Evolutionary conservation across 2,113 vertebrate genomes (phyloP).

Genomic region (Xyliphius kryptos): DNA sequence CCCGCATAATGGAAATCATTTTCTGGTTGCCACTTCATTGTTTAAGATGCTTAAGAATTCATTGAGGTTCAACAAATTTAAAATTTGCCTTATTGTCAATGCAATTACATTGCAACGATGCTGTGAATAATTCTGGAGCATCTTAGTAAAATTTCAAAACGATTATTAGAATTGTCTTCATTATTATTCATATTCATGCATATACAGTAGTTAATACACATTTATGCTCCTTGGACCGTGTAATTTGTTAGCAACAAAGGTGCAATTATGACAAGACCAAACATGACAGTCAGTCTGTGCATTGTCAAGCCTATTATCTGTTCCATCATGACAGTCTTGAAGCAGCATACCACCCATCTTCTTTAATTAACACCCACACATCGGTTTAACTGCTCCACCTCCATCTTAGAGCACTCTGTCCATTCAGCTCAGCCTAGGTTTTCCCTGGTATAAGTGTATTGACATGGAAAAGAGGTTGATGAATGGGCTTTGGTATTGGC

Average conservation of each 20-base stretch:
- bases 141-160: too few relatives aligned
- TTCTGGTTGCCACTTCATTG: too few relatives aligned
- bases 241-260: not conserved
- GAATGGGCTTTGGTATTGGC: constrained; percentile 23
- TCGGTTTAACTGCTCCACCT: constrained; percentile 19
- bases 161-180: too few relatives aligned
- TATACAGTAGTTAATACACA: too few relatives aligned
- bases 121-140: too few relatives aligned
- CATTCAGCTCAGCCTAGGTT: constrained; percentile 14
- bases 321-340: not conserved
- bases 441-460: not conserved
- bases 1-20: too few relatives aligned
- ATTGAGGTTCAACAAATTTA: too few relatives aligned
- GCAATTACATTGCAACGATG: too few relatives aligned
- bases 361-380: constrained; percentile 42
- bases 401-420: constrained; percentile 6
- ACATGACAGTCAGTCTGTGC: not conserved
- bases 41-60: too few relatives aligned
- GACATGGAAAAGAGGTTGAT: constrained; percentile 23
- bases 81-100: too few relatives aligned
- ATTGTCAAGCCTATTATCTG: not conserved
- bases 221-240: too few relatives aligned
- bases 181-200: too few relatives aligned
- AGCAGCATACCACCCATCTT: constrained; percentile 16
- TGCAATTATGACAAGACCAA: not conserved